Percentiles rank a stretch among this genome's conserved stretches.
phyloP scores from a whole-genome alignment of 2,888 invertebrate species.

The Gymnoscelis rufifasciata region DNA sequence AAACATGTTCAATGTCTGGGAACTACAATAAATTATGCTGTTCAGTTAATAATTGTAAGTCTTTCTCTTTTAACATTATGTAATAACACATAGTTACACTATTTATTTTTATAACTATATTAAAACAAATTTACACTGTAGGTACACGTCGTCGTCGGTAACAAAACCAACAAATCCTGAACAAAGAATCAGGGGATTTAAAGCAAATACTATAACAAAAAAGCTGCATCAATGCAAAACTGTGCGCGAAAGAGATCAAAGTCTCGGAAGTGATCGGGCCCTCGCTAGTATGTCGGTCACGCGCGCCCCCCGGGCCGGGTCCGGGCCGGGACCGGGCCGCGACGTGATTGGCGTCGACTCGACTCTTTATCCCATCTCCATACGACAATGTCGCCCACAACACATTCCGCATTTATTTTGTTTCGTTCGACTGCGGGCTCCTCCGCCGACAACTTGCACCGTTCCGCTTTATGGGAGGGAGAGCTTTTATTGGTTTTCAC shows the following conservation, averaged over 20 bases:
- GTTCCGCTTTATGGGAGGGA: neutral
- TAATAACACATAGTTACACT: no score
- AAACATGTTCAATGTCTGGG: no score
- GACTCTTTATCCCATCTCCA: constrained; percentile 22
- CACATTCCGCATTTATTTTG: constrained; percentile 10
- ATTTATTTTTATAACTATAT: no score
- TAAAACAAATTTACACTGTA: no score
- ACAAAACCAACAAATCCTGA: no score
- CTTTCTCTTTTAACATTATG: no score
- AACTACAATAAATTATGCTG: no score
- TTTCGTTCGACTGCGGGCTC: constrained; percentile 9
- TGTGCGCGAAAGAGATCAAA: constrained; percentile 14
- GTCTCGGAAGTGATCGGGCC: constrained; percentile 17
- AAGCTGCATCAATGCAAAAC: constrained; percentile 6
- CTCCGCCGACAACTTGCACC: neutral
- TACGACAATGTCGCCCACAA: constrained; percentile 16
- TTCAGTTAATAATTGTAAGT: no score
- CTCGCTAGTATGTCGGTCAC: constrained; percentile 45
- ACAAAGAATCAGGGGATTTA: no score
- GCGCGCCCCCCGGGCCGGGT: constrained; percentile 29
- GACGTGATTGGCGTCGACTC: constrained; percentile 35
- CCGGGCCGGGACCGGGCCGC: constrained; percentile 29
- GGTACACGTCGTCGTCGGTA: no score
- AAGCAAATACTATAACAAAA: neutral
- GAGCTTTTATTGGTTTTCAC: neutral